These are phyloP conservation scores for Keiferia lycopersicella DNA, from an alignment of 2,888 invertebrate genomes.

Conservation along the genomic window DNA sequence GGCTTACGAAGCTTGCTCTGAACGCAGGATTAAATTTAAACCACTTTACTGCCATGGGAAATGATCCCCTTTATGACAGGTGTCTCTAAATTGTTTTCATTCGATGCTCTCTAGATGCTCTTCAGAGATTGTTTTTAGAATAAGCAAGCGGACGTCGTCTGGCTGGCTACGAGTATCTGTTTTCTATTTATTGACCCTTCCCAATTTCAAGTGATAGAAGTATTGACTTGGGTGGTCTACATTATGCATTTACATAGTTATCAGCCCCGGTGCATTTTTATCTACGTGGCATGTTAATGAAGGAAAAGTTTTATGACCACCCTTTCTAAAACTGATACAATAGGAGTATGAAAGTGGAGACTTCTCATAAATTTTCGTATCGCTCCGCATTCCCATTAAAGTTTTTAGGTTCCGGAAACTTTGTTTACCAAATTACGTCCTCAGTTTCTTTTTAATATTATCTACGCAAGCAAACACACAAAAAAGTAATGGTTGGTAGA, in stretches of 20 bases:
- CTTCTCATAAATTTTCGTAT: neutral
- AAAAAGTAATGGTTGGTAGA: constrained; percentile 4
- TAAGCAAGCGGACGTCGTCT: constrained; percentile 6
- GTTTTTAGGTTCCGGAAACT: neutral
- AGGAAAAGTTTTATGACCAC: neutral
- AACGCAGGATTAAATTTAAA: constrained; percentile 30
- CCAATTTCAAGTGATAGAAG: constrained; percentile 34
- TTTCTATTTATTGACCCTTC: constrained; percentile 44
- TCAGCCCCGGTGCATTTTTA: constrained; percentile 2
- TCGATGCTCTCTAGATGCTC: constrained; percentile 27
- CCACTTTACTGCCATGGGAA: constrained; percentile 27
- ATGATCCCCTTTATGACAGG: constrained; percentile 35
- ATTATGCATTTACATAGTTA: constrained; percentile 24
- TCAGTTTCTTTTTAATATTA: neutral
- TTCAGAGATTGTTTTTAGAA: constrained; percentile 34
- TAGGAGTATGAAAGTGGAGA: neutral
- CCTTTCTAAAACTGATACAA: constrained; percentile 4
- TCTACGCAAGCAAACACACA: constrained; percentile 9
- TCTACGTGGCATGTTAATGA: constrained; percentile 9
- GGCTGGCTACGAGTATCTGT: constrained; percentile 36
- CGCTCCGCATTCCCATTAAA: neutral
- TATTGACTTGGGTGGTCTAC: constrained; percentile 33
- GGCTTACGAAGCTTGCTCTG: constrained; percentile 29
- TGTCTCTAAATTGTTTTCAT: constrained; percentile 31
- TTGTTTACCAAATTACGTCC: neutral